Evolutionary conservation across 2,113 vertebrate species (phyloP).

Genomic region (Melanerpes aurifrons): DNA sequence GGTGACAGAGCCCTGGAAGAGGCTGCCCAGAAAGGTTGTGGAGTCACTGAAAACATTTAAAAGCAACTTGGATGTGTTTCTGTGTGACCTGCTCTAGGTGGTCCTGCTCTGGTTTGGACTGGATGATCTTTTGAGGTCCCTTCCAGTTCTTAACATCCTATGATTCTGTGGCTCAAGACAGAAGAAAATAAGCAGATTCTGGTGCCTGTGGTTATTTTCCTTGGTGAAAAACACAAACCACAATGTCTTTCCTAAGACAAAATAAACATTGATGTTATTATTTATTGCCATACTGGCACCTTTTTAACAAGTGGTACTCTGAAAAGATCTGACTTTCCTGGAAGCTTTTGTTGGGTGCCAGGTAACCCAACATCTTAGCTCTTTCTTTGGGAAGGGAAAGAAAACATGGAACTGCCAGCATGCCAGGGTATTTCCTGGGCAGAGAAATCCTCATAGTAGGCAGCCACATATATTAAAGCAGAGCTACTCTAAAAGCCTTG

Average conservation of each 20-base stretch:
- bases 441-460: neutral
- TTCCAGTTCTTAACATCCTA: too few relatives aligned
- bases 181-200: neutral
- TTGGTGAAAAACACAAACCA: neutral
- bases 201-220: neutral
- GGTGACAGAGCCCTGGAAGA: too few relatives aligned
- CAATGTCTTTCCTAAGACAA: neutral
- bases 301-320: neutral
- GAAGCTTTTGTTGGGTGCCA: neutral
- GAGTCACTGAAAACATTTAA: too few relatives aligned
- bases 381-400: neutral
- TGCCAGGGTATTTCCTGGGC: neutral
- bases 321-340: neutral
- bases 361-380: neutral
- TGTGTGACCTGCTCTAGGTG: too few relatives aligned
- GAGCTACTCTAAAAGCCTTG: neutral
- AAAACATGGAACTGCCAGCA: neutral
- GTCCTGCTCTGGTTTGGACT: too few relatives aligned
- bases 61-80: too few relatives aligned
- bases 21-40: too few relatives aligned
- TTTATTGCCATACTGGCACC: neutral
- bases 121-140: too few relatives aligned
- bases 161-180: too few relatives aligned
- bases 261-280: neutral
- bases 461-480: neutral